phyloP scores from a whole-genome alignment of 1,140 invertebrate genomes.

The Micrasema longulum region DNA sequence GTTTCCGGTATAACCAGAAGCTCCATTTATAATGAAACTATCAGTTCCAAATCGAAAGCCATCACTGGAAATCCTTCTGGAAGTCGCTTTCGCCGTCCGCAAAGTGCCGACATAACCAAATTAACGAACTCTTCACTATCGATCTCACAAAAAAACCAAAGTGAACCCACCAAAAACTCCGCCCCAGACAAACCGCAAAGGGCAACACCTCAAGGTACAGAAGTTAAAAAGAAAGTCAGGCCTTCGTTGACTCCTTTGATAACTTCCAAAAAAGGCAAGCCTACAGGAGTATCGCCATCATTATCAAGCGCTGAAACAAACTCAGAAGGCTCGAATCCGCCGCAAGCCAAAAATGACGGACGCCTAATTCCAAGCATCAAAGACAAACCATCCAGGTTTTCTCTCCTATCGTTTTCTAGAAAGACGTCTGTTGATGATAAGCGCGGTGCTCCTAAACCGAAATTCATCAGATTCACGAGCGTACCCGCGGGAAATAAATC shows the following conservation, averaged over 20 bases:
- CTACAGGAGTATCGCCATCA: conserved; percentile 9
- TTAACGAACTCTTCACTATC: not conserved
- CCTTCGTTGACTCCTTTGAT: not conserved
- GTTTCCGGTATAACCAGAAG: not conserved
- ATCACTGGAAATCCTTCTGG: too few relatives aligned
- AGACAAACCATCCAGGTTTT: conserved; percentile 31
- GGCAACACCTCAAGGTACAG: not conserved
- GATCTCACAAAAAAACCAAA: conserved; percentile 28
- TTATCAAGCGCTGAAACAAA: not conserved
- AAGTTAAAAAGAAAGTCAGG: conserved; percentile 9
- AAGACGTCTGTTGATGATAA: conserved; percentile 21
- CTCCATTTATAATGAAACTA: conserved; percentile 42
- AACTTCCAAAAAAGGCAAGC: conserved; percentile 4
- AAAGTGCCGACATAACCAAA: conserved; percentile 27
- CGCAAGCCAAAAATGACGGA: not conserved
- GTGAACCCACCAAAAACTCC: conserved; percentile 9
- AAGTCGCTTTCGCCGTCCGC: conserved; percentile 5
- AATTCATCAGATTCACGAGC: conserved; percentile 31
- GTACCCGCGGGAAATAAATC: not conserved
- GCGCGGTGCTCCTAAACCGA: not conserved
- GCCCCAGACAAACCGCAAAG: not conserved
- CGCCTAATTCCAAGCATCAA: not conserved
- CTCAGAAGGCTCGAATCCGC: not conserved
- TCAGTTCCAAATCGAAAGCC: conserved; percentile 45
- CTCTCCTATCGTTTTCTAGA: conserved; percentile 12